Evolutionary conservation across 2,797 vertebrate species (phyloP).

Genomic region (Crocodylus rhombifer): DNA sequence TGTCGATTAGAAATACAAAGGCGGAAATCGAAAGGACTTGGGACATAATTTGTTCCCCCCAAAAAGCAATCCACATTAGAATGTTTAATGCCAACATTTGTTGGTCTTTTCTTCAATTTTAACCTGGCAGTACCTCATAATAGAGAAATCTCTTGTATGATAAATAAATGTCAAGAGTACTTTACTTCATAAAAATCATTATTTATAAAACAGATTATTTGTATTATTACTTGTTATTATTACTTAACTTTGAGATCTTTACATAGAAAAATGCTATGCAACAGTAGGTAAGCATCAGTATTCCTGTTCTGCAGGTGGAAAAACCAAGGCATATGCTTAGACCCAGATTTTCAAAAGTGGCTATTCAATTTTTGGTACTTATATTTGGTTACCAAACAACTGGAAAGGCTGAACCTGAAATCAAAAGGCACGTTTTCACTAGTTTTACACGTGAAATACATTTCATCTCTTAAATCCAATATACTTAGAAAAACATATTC

Average conservation of each 20-base stretch:
- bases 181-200: neutral
- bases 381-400: too few species aligned
- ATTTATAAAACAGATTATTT: neutral
- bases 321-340: neutral
- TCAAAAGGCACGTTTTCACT: neutral
- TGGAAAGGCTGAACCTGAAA: neutral
- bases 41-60: neutral
- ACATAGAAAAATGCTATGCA: neutral
- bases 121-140: neutral
- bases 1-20: conserved; percentile 37
- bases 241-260: too few species aligned
- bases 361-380: fast-evolving
- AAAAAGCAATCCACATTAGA: neutral
- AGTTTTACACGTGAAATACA: too few species aligned
- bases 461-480: too few species aligned
- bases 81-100: conserved; percentile 23
- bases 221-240: neutral
- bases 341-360: neutral
- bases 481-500: too few species aligned
- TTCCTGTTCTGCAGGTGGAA: neutral
- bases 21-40: conserved; percentile 34
- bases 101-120: conserved; percentile 20
- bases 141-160: neutral
- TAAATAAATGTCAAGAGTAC: neutral
- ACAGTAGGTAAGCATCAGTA: neutral